These are phyloP conservation scores for Monochamus saltuarius DNA, from an alignment of 1,140 invertebrate species.

Conservation along the genomic window DNA sequence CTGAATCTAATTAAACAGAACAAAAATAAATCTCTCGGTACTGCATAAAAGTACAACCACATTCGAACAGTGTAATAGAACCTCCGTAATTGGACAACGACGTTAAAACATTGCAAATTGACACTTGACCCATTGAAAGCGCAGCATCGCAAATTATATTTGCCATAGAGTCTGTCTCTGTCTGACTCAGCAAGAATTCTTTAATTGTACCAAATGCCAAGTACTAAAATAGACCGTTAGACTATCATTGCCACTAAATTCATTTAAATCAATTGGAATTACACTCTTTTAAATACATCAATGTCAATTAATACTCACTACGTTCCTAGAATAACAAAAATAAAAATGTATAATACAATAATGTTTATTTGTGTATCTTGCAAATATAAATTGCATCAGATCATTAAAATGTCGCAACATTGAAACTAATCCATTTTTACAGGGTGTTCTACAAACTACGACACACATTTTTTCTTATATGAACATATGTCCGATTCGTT, in stretches of 20 bases:
- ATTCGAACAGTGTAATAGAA: slow-evolving; percentile 7
- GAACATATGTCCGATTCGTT: too few relatives aligned
- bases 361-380: too few relatives aligned
- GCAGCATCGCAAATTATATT: slow-evolving; percentile 41
- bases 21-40: too few relatives aligned
- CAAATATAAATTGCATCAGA: too few relatives aligned
- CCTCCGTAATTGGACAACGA: slow-evolving; percentile 37
- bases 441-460: too few relatives aligned
- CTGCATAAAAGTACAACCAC: too few relatives aligned
- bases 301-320: slow-evolving; percentile 31
- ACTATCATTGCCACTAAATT: slow-evolving; percentile 30
- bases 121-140: slow-evolving; percentile 44
- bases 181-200: slow-evolving; percentile 26
- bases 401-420: too few relatives aligned
- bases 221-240: slow-evolving; percentile 36
- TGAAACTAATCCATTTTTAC: too few relatives aligned
- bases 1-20: too few relatives aligned
- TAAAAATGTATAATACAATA: slow-evolving; percentile 10
- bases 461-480: too few relatives aligned
- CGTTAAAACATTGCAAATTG: slow-evolving; percentile 44
- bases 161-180: slow-evolving; percentile 28
- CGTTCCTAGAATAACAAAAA: slow-evolving; percentile 31
- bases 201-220: slow-evolving; percentile 39
- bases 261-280: slow-evolving; percentile 41
- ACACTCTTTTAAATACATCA: slow-evolving; percentile 35